Evolutionary conservation across 35 echinoderm and acorn worm species (phyloP).

Genomic region (Apostichopus parvimensis): DNA sequence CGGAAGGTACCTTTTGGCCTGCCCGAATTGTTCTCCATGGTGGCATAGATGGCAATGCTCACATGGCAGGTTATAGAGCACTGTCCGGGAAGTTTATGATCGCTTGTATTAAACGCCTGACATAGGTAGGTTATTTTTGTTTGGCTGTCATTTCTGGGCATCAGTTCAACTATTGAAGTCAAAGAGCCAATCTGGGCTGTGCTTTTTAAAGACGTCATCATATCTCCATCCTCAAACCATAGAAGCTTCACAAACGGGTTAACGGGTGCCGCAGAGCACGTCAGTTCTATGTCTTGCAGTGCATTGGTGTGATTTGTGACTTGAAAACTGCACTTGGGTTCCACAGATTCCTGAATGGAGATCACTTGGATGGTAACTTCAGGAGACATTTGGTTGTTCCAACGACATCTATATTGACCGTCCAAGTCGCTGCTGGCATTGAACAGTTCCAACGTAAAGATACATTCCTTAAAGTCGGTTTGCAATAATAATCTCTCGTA

Average conservation of each 20-base stretch:
- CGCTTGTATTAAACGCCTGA: slow-evolving; percentile 8
- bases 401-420: background rate
- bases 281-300: slow-evolving; percentile 18
- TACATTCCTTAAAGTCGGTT: background rate
- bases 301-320: background rate
- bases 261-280: background rate
- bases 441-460: background rate
- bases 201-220: background rate
- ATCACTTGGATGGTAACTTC: background rate
- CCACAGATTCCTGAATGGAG: background rate
- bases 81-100: background rate
- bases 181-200: background rate
- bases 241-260: background rate
- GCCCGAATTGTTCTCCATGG: background rate
- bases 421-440: background rate
- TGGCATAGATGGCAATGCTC: background rate
- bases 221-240: slow-evolving; percentile 16
- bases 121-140: background rate
- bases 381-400: background rate
- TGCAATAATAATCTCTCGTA: background rate
- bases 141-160: slow-evolving; percentile 6
- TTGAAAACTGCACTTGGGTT: background rate
- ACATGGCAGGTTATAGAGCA: slow-evolving; percentile 11
- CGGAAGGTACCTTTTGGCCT: slow-evolving; percentile 15
- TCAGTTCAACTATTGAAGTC: background rate